Conservation (phyloP, 2,888 invertebrate genomes). For the Odontomyia ornata region DNA sequence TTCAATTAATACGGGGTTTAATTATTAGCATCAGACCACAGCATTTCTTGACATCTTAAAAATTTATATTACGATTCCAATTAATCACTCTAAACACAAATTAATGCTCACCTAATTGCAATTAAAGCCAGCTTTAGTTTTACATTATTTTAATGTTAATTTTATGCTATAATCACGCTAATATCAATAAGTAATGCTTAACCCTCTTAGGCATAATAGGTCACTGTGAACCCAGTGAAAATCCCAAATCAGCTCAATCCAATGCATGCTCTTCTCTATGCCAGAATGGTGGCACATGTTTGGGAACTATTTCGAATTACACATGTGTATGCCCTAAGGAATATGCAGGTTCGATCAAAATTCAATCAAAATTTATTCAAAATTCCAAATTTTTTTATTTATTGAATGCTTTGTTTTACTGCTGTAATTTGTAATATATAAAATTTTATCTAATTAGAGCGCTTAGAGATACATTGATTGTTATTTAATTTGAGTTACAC, state of each 20-base stretch:
- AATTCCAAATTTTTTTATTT: background rate
- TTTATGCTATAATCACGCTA: background rate
- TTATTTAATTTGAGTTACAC: too few species aligned
- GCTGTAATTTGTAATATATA: background rate
- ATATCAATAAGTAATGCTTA: constrained; percentile 22
- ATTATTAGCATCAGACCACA: too few species aligned
- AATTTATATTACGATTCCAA: too few species aligned
- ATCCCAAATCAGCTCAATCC: constrained; percentile 60
- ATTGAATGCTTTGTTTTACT: background rate
- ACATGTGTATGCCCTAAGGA: constrained; percentile 78
- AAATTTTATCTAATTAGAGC: too few species aligned
- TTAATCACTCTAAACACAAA: too few species aligned
- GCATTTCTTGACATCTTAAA: too few species aligned
- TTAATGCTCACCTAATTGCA: too few species aligned
- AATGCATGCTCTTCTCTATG: constrained; percentile 68
- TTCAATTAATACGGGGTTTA: too few species aligned
- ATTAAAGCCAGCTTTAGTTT: too few species aligned
- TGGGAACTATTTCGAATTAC: constrained; percentile 71
- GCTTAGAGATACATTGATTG: too few species aligned
- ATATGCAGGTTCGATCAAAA: constrained; percentile 68
- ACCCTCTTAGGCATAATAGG: constrained; percentile 61
- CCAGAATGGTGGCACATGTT: constrained; percentile 77
- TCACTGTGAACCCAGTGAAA: constrained; percentile 60
- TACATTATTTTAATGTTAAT: too few species aligned
- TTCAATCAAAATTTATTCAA: constrained; percentile 34